Evolutionary conservation across 2,888 invertebrate genomes (phyloP).

Genomic region (Sesia apiformis): DNA sequence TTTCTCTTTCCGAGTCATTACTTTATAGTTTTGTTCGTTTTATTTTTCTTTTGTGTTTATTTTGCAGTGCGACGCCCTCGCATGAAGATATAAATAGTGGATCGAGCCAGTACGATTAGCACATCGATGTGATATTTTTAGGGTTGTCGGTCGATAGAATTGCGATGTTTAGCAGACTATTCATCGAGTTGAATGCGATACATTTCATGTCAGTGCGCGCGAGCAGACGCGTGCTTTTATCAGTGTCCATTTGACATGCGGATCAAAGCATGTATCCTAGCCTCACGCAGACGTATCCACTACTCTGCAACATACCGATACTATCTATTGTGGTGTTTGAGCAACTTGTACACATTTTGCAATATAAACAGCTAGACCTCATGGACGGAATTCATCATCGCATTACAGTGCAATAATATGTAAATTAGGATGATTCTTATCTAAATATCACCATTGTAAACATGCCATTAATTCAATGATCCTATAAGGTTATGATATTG

Average conservation of each 20-base stretch:
- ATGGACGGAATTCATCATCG: background rate
- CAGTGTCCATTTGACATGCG: slow-evolving; percentile 25
- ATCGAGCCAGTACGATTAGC: background rate
- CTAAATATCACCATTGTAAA: background rate
- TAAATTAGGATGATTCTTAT: background rate
- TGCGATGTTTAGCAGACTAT: slow-evolving; percentile 44
- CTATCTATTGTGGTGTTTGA: background rate
- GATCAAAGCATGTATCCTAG: slow-evolving; percentile 17
- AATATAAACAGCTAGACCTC: background rate
- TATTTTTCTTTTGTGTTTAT: background rate
- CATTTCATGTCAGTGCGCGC: slow-evolving; percentile 18
- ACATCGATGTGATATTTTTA: slow-evolving; percentile 35
- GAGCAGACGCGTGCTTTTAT: slow-evolving; percentile 1
- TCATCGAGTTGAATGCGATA: slow-evolving; percentile 43
- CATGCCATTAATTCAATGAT: background rate
- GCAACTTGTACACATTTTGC: background rate
- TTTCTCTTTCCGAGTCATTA: background rate
- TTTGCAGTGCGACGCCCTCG: background rate
- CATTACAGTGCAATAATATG: background rate
- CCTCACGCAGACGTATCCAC: background rate
- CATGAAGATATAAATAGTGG: background rate
- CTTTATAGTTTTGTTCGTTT: too few species aligned
- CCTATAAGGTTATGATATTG: background rate
- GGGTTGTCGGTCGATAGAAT: slow-evolving; percentile 20
- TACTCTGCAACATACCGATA: background rate